Conservation (phyloP, 1,140 invertebrate species). For the Tyrophagus putrescentiae region DNA sequence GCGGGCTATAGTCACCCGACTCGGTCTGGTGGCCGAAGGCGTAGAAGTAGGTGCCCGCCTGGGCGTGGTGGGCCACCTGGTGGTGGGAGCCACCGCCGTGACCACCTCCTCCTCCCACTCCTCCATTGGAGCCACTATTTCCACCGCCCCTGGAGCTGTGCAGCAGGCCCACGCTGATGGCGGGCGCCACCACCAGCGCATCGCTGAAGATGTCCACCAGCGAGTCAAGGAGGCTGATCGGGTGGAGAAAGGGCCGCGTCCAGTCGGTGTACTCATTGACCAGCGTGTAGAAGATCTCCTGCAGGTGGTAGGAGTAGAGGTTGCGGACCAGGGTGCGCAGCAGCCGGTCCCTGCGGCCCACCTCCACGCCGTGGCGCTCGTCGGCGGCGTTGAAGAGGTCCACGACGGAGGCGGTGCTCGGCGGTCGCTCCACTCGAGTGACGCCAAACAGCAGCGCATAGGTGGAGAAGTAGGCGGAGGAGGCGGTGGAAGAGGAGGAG, state of each 20-base stretch:
- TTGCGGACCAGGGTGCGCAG: constrained; percentile 76
- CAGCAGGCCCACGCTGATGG: constrained; percentile 73
- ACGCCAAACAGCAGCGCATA: constrained; percentile 89
- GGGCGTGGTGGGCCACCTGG: constrained; percentile 4
- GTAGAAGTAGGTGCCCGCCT: constrained; percentile 16
- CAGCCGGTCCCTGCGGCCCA: constrained; percentile 70
- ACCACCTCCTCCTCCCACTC: too few relatives aligned
- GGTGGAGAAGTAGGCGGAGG: constrained; percentile 33
- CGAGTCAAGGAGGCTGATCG: constrained; percentile 78
- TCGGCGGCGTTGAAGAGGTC: constrained; percentile 71
- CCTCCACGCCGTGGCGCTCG: constrained; percentile 78
- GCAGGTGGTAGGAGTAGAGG: constrained; percentile 30
- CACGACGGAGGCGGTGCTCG: too few relatives aligned
- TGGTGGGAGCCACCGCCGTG: too few relatives aligned
- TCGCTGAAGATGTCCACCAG: constrained; percentile 83
- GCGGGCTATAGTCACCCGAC: constrained; percentile 62
- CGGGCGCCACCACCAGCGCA: constrained; percentile 77
- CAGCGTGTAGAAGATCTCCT: constrained; percentile 90
- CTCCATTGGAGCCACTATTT: neutral
- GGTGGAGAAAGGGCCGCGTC: constrained; percentile 80
- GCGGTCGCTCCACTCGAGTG: constrained; percentile 73
- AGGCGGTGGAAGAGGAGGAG: constrained; percentile 23
- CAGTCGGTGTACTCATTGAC: constrained; percentile 96
- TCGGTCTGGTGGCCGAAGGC: constrained; percentile 49
- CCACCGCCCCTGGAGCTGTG: constrained; percentile 46